These are phyloP conservation scores for Ypsolopha scabrella DNA, from an alignment of 2,888 invertebrate genomes.

Conservation along the genomic window DNA sequence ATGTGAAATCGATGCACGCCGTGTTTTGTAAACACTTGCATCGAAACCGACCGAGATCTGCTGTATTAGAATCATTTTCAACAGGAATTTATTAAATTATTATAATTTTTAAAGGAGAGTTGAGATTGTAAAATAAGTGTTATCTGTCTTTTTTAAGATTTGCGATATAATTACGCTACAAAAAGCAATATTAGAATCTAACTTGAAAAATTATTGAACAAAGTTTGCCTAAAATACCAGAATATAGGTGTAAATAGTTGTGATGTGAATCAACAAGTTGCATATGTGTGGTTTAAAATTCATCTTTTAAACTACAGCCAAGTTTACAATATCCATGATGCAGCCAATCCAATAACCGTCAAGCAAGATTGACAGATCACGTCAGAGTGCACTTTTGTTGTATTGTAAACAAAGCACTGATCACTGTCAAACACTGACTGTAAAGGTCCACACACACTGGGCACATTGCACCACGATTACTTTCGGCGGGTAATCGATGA, in stretches of 20 bases:
- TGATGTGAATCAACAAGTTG: background rate
- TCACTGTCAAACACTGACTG: background rate
- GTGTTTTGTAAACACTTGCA: constrained; percentile 64
- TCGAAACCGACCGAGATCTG: constrained; percentile 8
- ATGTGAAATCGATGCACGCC: constrained; percentile 68
- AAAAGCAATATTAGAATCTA: no score
- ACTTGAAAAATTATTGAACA: no score
- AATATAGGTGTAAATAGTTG: no score
- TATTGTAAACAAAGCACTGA: background rate
- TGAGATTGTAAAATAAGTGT: no score
- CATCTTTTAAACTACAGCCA: background rate
- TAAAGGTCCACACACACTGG: background rate
- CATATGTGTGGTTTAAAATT: background rate
- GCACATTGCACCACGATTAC: background rate
- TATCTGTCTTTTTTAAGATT: no score
- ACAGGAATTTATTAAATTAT: no score
- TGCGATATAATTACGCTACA: no score
- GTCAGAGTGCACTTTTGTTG: background rate
- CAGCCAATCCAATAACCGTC: background rate
- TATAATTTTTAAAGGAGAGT: no score
- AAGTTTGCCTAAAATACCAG: no score
- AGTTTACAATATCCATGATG: background rate
- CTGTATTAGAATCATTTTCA: background rate
- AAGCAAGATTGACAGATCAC: background rate
- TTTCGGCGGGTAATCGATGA: background rate